Evolutionary conservation across 2,113 vertebrate species (phyloP).

Genomic region (Reinhardtius hippoglossoides): DNA sequence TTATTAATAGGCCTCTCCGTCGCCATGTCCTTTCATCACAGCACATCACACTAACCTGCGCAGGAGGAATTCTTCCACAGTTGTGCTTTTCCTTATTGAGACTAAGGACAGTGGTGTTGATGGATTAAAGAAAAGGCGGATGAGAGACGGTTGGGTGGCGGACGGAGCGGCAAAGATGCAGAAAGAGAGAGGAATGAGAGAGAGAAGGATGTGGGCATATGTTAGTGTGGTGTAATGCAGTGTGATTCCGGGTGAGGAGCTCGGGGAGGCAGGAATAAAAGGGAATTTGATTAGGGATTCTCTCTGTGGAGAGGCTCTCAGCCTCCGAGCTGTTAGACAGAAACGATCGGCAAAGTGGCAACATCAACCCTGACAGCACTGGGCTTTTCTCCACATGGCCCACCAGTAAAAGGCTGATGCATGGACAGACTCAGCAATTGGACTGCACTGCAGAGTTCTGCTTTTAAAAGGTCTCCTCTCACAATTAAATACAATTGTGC

Average conservation of each 20-base stretch:
- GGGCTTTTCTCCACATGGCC: constrained; percentile 75
- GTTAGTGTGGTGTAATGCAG: constrained; percentile 77
- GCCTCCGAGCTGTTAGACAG: constrained; percentile 79
- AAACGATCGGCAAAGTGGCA: constrained; percentile 81
- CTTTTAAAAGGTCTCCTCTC: constrained; percentile 44
- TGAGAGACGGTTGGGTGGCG: constrained; percentile 23
- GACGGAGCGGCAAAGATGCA: constrained; percentile 31
- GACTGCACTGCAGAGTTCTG: constrained; percentile 62
- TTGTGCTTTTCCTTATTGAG: constrained; percentile 61
- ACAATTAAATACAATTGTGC: constrained; percentile 33
- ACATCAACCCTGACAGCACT: constrained; percentile 78
- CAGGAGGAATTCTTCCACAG: constrained; percentile 79
- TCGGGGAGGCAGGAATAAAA: constrained; percentile 77
- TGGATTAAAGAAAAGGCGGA: constrained; percentile 43
- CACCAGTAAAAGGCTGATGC: constrained; percentile 67
- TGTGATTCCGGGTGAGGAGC: constrained; percentile 76
- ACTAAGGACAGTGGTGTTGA: constrained; percentile 60
- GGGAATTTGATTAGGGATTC: constrained; percentile 82
- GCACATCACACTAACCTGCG: constrained; percentile 73
- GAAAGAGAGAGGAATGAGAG: constrained; percentile 34
- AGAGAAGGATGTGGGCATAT: constrained; percentile 65
- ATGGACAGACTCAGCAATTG: constrained; percentile 68
- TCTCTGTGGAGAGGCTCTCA: constrained; percentile 81
- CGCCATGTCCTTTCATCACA: constrained; percentile 78
- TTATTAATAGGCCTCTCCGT: constrained; percentile 82